phyloP scores from a whole-genome alignment of 2,888 invertebrate species.

The Didymodactylos carnosus region DNA sequence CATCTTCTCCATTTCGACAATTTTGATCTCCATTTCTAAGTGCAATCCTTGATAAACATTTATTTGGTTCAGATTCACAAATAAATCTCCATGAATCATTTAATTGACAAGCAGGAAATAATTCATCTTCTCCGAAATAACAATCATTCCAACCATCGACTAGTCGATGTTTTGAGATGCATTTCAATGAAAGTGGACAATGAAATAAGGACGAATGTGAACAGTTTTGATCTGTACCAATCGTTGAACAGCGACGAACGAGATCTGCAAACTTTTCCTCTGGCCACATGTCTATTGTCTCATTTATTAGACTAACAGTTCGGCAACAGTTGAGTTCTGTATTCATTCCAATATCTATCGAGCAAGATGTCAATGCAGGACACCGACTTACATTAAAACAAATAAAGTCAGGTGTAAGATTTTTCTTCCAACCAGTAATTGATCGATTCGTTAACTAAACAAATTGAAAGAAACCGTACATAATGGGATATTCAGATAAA shows the following conservation, averaged over 20 bases:
- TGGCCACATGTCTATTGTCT: neutral
- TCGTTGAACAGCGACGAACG: neutral
- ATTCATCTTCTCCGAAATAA: neutral
- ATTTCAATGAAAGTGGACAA: neutral
- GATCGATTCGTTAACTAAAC: neutral
- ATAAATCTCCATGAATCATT: neutral
- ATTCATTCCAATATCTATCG: neutral
- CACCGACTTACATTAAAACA: neutral
- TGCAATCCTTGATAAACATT: neutral
- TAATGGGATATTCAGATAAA: neutral
- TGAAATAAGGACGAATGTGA: neutral
- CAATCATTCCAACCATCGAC: neutral
- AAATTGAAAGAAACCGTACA: neutral
- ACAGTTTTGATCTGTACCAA: neutral
- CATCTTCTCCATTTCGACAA: neutral
- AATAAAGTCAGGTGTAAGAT: neutral
- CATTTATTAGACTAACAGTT: neutral
- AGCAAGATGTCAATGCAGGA: neutral
- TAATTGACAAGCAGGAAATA: neutral
- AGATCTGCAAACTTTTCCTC: neutral
- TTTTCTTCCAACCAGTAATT: neutral
- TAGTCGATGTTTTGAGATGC: neutral
- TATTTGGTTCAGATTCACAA: neutral
- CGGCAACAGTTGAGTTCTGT: neutral
- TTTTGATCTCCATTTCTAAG: neutral